Evolutionary conservation across 2,113 vertebrate genomes (phyloP).

Genomic region (Acrocephalus kingi): DNA sequence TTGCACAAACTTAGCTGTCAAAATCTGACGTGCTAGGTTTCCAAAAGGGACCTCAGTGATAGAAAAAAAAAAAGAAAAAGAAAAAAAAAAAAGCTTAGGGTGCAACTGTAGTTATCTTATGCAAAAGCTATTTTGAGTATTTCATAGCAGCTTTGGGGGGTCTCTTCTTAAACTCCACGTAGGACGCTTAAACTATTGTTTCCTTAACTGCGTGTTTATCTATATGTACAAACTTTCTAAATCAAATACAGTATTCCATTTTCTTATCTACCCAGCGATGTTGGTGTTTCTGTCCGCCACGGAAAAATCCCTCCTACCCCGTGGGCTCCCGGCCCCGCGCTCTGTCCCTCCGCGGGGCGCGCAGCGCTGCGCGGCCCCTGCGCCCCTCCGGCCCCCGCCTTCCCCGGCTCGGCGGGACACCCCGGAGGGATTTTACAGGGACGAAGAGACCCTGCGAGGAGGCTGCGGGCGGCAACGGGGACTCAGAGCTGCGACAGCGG

Average conservation of each 20-base stretch:
- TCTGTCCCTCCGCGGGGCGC: neutral
- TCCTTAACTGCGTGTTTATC: constrained; percentile 89
- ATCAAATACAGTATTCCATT: constrained; percentile 97
- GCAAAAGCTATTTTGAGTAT: constrained; percentile 87
- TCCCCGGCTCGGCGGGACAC: neutral
- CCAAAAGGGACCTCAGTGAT: constrained; percentile 70
- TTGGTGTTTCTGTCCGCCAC: constrained; percentile 73
- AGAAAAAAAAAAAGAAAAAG: neutral
- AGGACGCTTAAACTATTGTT: constrained; percentile 90
- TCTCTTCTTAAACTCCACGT: constrained; percentile 81
- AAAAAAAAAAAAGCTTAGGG: constrained; percentile 72
- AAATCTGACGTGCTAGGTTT: constrained; percentile 77
- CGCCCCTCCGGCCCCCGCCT: neutral
- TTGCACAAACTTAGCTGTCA: constrained; percentile 87
- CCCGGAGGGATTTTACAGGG: neutral
- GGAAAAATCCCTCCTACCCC: neutral
- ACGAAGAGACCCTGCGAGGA: neutral
- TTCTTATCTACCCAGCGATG: constrained; percentile 83
- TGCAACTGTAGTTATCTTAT: constrained; percentile 85
- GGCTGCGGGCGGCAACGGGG: neutral
- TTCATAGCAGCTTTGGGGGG: constrained; percentile 81
- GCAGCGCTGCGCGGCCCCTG: neutral
- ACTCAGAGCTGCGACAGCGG: neutral
- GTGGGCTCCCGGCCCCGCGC: neutral
- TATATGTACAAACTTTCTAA: constrained; percentile 95